A percentile compares a stretch with the other conserved stretches of the same genome.
Conservation (phyloP, 2,113 vertebrate genomes). For the Heterochromis multidens region DNA sequence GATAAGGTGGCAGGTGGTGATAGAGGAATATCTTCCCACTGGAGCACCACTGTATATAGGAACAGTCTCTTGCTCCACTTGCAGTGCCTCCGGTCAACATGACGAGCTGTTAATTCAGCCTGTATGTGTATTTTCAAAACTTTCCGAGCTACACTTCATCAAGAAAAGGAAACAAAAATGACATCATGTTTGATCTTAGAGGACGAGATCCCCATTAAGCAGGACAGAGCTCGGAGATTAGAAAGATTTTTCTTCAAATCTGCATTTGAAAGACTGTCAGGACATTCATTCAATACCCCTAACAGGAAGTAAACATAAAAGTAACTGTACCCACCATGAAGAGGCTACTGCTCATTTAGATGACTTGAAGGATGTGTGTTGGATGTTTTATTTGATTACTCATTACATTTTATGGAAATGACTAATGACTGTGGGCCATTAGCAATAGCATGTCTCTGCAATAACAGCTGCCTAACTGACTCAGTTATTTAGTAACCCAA, state of each 20-base stretch:
- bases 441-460: neutral
- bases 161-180: neutral
- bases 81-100: neutral
- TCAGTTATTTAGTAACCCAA: slow-evolving; percentile 64
- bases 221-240: neutral
- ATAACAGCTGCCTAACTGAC: slow-evolving; percentile 14
- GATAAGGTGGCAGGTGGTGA: slow-evolving; percentile 45
- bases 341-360: neutral
- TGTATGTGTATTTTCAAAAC: neutral
- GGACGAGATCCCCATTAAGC: neutral
- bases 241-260: neutral
- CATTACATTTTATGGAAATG: slow-evolving; percentile 21
- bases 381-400: slow-evolving; percentile 5
- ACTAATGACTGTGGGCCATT: slow-evolving; percentile 19
- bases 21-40: slow-evolving; percentile 2
- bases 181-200: neutral
- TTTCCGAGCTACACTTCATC: neutral
- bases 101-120: neutral
- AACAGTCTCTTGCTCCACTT: neutral
- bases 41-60: neutral
- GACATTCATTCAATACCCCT: neutral
- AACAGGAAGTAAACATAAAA: neutral
- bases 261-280: neutral
- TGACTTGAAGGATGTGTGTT: neutral
- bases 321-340: neutral